phyloP scores from a whole-genome alignment of 2,113 vertebrate genomes.

The Oreochromis tanganicae region DNA sequence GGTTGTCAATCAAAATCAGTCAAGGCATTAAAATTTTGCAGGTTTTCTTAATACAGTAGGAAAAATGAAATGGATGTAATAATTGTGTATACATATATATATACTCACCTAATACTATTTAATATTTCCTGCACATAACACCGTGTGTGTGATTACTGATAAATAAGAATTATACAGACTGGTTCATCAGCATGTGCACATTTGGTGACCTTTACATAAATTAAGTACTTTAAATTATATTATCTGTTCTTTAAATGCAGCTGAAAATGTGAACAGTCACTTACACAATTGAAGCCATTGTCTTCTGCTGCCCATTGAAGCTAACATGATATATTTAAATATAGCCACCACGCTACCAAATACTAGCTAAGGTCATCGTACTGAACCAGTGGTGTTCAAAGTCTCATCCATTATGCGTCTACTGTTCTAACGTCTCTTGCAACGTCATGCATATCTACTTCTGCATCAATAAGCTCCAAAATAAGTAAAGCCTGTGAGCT shows the following conservation, averaged over 20 bases:
- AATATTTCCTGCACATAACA: background rate
- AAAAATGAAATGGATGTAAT: background rate
- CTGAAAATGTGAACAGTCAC: background rate
- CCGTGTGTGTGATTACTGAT: accelerated
- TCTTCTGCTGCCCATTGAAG: background rate
- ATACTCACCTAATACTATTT: background rate
- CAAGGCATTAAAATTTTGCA: background rate
- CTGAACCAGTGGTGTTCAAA: background rate
- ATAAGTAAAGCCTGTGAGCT: slow-evolving; percentile 25
- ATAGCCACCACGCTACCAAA: background rate
- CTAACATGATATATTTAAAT: background rate
- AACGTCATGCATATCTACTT: background rate
- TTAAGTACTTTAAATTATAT: background rate
- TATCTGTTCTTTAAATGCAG: background rate
- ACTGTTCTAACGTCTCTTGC: slow-evolving; percentile 1
- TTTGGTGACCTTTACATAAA: background rate
- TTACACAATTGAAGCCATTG: background rate
- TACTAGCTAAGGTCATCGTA: background rate
- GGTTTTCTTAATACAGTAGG: background rate
- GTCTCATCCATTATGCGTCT: background rate
- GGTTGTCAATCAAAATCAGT: background rate
- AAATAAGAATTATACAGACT: background rate
- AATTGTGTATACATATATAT: background rate
- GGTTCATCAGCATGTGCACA: background rate
- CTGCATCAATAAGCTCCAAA: slow-evolving; percentile 17